Conservation (phyloP, 2,888 invertebrate species). For the Ichneumoninae sp. region DNA sequence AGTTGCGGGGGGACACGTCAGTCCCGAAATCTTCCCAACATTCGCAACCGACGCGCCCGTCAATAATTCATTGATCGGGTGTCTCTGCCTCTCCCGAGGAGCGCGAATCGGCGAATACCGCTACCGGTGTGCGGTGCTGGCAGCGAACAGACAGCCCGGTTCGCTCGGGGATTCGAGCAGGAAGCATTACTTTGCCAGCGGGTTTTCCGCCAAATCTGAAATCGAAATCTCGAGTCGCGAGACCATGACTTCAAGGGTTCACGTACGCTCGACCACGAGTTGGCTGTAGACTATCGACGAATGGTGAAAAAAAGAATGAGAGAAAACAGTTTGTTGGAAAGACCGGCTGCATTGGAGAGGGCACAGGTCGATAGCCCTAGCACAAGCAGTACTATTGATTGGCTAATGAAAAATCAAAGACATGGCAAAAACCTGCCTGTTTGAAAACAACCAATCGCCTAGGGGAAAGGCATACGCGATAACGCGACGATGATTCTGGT, state of each 20-base stretch:
- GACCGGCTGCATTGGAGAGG: not conserved
- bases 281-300: constrained; percentile 5
- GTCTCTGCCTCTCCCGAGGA: constrained; percentile 23
- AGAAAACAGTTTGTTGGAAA: constrained; percentile 3
- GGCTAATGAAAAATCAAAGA: not conserved
- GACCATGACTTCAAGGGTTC: constrained; percentile 17
- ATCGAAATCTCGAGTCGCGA: constrained; percentile 46
- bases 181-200: constrained; percentile 17
- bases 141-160: constrained; percentile 30
- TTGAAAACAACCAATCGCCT: not conserved
- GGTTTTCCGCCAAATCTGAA: constrained; percentile 36
- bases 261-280: constrained; percentile 1
- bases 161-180: constrained; percentile 40
- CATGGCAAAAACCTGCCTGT: too few species aligned
- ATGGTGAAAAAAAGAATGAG: constrained; percentile 4
- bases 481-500: not conserved
- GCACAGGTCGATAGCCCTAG: not conserved
- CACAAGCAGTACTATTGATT: not conserved
- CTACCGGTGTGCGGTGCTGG: constrained; percentile 3
- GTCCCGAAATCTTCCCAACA: constrained; percentile 33
- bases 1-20: constrained; percentile 17
- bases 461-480: not conserved
- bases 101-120: constrained; percentile 8
- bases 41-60: constrained; percentile 29
- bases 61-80: constrained; percentile 49